Base-by-base conservation (phyloP, 2,797 vertebrate species). In the Meda fulgida region DNA sequence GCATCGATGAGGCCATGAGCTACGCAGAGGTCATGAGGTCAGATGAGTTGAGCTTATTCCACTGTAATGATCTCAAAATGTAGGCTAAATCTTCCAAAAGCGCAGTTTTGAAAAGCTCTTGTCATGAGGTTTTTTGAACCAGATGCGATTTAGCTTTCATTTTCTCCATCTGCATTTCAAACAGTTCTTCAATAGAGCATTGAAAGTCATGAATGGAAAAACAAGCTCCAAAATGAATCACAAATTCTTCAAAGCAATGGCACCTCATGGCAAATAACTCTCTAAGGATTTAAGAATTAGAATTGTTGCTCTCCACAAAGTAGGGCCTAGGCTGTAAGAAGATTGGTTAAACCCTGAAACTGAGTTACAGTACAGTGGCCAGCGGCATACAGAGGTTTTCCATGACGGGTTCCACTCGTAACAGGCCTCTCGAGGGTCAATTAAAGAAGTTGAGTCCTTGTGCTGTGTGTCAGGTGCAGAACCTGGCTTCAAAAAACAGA, bases 1-100 rank as follows among this genome's bases (percentile, higher is more conserved):
- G 97, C 84, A 98, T 98, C 0, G 97, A 98, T 0, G 97, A 98
- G 91, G 97, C 97, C 85, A 99, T 99, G 98, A 98, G 97, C 94
- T 99, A 98, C 0, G 97, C 97, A 0, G 97, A 98, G 89, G 97
- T 98, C 91, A 98, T 98, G 97, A 97, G 97, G 96, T 97, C 79
- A 88, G 91, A 55, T 2, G 3, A 18, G 70, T 38, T 34, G 51
- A 16, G 58, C 34, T 31, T 75, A 31, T 8, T n/a, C 34, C 38
- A 40, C 36, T 38, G 11, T 58, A n/a, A 38, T 38, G 5, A 8
- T n/a, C 51, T 77, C 21, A 9, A 36, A 16, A 73, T 31, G 43
- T 31, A 21, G n/a, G 3, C 19, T 21, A 53, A 21, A 14, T 76
- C 51, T 55, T 58, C 18, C 21, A 76, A 16, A 23, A 0, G 14